Evolutionary conservation across 2,888 invertebrate genomes (phyloP).

Genomic region (Idaea aversata): DNA sequence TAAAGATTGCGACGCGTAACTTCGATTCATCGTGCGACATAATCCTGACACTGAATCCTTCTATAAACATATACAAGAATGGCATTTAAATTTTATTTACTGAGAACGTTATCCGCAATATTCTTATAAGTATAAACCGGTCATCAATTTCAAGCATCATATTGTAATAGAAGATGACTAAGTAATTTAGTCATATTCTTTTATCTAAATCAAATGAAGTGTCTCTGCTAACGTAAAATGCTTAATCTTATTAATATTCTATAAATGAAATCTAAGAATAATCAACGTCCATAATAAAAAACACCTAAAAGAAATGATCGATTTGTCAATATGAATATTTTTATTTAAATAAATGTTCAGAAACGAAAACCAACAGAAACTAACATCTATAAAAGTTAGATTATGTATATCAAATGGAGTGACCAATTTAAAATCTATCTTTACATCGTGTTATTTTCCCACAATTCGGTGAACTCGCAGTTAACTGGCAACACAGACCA

Average conservation of each 20-base stretch:
- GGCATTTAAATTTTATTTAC: background rate
- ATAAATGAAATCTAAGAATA: background rate
- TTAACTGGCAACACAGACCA: slow-evolving; percentile 58
- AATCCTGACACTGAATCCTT: slow-evolving; percentile 46
- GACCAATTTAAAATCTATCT: slow-evolving; percentile 33
- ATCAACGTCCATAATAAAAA: background rate
- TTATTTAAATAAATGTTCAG: background rate
- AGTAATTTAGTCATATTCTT: background rate
- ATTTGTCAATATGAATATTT: background rate
- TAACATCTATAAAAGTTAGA: slow-evolving; percentile 2
- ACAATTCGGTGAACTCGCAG: slow-evolving; percentile 39
- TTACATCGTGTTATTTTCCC: slow-evolving; percentile 40
- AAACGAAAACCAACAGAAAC: slow-evolving; percentile 1
- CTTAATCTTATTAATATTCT: background rate
- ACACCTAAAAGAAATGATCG: background rate
- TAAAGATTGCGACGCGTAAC: slow-evolving; percentile 43
- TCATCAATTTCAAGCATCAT: background rate
- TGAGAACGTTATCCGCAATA: background rate
- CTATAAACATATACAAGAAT: slow-evolving; percentile 20
- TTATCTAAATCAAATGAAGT: background rate
- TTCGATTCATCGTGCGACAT: slow-evolving; percentile 38
- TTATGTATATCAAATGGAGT: slow-evolving; percentile 17
- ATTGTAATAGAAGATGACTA: background rate
- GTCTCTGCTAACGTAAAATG: too few relatives aligned
- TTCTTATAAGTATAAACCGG: background rate